phyloP scores from a whole-genome alignment of 1,140 invertebrate species.

The Antheraea mylitta region DNA sequence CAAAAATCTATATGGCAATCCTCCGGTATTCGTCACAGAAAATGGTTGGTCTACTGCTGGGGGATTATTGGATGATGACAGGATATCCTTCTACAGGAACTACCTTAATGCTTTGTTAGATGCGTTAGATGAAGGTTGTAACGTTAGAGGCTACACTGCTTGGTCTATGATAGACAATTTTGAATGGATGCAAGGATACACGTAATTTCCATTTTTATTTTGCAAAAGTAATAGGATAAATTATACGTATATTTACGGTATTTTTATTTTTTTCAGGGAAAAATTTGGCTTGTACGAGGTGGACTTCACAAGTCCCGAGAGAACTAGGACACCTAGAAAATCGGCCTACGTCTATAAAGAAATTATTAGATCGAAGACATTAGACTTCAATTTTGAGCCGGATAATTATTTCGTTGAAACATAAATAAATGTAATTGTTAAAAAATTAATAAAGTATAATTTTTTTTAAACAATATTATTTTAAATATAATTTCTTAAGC shows the following conservation, averaged over 20 bases:
- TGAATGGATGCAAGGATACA: conserved; percentile 83
- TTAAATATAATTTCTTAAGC: too few species aligned
- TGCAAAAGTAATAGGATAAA: background rate
- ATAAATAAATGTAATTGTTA: too few species aligned
- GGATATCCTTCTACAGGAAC: conserved; percentile 77
- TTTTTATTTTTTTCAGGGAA: conserved; percentile 77
- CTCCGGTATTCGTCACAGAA: conserved; percentile 31
- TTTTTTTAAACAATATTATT: too few species aligned
- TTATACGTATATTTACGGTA: too few species aligned
- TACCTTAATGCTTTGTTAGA: conserved; percentile 83
- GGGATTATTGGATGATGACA: conserved; percentile 75
- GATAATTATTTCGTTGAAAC: conserved; percentile 19
- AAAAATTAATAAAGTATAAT: too few species aligned
- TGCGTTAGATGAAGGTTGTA: conserved; percentile 83
- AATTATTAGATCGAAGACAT: conserved; percentile 73
- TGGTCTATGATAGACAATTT: conserved; percentile 89
- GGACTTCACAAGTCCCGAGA: conserved; percentile 82
- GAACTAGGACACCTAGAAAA: conserved; percentile 83
- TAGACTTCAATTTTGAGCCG: conserved; percentile 71
- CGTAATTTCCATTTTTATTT: conserved; percentile 51
- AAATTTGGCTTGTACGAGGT: conserved; percentile 88
- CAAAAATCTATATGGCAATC: conserved; percentile 30
- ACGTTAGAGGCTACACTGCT: conserved; percentile 83
- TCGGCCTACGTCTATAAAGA: conserved; percentile 82
- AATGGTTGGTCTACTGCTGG: conserved; percentile 64